phyloP scores from a whole-genome alignment of 2,113 vertebrate species.

The Rhinopomastus cyanomelas region DNA sequence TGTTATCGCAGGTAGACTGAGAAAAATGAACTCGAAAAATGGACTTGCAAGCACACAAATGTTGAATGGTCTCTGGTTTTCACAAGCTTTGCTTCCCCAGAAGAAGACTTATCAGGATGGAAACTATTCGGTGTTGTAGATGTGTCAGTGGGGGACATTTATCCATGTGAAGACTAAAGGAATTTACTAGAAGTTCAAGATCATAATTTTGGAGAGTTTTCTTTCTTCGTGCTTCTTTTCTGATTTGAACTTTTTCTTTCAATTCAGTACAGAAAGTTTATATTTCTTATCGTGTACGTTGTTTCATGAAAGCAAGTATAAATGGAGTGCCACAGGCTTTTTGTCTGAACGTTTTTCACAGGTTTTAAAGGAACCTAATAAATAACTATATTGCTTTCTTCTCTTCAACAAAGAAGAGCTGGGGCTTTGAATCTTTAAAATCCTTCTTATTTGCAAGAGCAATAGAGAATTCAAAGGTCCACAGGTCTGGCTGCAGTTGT shows the following conservation, averaged over 20 bases:
- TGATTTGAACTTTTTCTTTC: not conserved
- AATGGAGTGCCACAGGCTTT: not conserved
- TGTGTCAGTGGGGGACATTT: not conserved
- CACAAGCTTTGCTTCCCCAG: not conserved
- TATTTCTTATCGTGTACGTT: not conserved
- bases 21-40: not conserved
- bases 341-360: not conserved
- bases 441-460: not conserved
- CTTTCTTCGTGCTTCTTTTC: not conserved
- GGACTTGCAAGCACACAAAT: not conserved
- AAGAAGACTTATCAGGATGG: not conserved
- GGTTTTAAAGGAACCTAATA: not conserved
- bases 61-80: not conserved
- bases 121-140: not conserved
- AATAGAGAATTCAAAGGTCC: not conserved
- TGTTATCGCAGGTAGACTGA: not conserved
- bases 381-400: not conserved
- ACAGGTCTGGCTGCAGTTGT: not conserved
- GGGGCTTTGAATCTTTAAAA: not conserved
- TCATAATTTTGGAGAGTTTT: not conserved
- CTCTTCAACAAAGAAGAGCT: not conserved
- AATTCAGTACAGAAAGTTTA: not conserved
- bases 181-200: not conserved
- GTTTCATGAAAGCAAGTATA: not conserved
- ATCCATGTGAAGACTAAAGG: not conserved